Percentiles rank a stretch among this genome's conserved stretches.
These are phyloP conservation scores for Ginglymostoma cirratum DNA, from an alignment of 2,113 vertebrate genomes.

Conservation along the genomic window DNA sequence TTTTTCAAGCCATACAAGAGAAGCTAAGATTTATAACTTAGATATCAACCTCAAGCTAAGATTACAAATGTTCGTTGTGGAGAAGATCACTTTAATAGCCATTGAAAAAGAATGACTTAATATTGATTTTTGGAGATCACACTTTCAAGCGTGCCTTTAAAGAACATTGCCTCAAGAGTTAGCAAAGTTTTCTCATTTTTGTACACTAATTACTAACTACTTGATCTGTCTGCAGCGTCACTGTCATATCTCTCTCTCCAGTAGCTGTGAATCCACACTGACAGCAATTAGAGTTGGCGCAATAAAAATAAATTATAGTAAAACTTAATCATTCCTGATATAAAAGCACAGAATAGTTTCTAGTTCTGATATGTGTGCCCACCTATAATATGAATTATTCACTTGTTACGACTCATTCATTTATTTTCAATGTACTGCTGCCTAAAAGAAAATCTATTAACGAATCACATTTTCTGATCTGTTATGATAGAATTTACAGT, in stretches of 20 bases:
- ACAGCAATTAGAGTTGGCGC: background rate
- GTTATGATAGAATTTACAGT: background rate
- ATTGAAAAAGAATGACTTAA: background rate
- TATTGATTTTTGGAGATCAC: conserved; percentile 7
- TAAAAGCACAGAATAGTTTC: background rate
- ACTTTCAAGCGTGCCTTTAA: background rate
- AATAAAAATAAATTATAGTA: background rate
- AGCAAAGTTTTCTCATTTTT: background rate
- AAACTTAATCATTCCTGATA: background rate
- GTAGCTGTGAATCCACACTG: background rate
- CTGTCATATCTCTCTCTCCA: background rate
- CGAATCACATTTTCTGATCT: background rate
- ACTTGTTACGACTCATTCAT: background rate
- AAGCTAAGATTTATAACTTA: background rate
- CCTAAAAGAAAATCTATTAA: background rate
- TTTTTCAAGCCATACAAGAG: background rate
- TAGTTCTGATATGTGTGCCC: background rate
- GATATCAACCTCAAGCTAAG: background rate
- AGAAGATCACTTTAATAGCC: background rate
- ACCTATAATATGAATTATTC: background rate
- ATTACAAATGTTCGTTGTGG: background rate
- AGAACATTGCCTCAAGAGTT: background rate
- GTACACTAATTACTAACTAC: background rate
- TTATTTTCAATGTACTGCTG: background rate
- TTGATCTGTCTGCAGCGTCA: background rate